Evolutionary conservation across 1,140 invertebrate genomes (phyloP).

Genomic region (Thalassaphorura encarpata): DNA sequence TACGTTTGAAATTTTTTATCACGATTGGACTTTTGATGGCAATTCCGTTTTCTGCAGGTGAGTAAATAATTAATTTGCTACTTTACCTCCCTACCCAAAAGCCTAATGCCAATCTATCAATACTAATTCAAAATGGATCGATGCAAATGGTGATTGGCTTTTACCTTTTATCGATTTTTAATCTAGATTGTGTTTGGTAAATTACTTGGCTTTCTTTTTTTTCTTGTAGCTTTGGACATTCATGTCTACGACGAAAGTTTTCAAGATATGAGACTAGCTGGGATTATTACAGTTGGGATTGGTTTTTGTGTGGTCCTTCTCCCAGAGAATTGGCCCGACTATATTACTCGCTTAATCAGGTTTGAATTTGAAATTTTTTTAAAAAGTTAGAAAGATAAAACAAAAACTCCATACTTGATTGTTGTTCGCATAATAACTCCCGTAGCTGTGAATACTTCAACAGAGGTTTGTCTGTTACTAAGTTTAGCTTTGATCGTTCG

Average conservation of each 20-base stretch:
- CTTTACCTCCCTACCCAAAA: no score
- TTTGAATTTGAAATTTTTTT: conserved; percentile 36
- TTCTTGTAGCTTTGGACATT: conserved; percentile 67
- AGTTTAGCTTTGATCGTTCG: no score
- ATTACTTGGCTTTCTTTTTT: no score
- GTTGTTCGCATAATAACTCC: neutral
- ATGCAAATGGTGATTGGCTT: no score
- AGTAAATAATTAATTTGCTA: conserved; percentile 24
- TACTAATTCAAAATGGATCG: no score
- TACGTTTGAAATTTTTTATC: conserved; percentile 86
- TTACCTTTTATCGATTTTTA: no score
- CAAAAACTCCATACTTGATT: neutral
- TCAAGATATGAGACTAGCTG: conserved; percentile 86
- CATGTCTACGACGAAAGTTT: conserved; percentile 73
- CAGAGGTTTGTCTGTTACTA: neutral
- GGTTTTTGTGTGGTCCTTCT: conserved; percentile 90
- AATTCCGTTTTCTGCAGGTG: conserved; percentile 84
- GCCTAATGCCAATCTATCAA: no score
- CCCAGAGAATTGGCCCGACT: conserved; percentile 90
- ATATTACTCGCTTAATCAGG: conserved; percentile 76
- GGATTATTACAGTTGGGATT: conserved; percentile 77
- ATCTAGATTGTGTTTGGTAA: no score
- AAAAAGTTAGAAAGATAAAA: conserved; percentile 21
- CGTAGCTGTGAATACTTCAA: neutral
- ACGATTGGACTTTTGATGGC: conserved; percentile 82